Percentiles rank a stretch among this genome's conserved stretches.
Evolutionary conservation across 2,113 vertebrate species (phyloP).

Genomic region (Lamprotornis superbus): DNA sequence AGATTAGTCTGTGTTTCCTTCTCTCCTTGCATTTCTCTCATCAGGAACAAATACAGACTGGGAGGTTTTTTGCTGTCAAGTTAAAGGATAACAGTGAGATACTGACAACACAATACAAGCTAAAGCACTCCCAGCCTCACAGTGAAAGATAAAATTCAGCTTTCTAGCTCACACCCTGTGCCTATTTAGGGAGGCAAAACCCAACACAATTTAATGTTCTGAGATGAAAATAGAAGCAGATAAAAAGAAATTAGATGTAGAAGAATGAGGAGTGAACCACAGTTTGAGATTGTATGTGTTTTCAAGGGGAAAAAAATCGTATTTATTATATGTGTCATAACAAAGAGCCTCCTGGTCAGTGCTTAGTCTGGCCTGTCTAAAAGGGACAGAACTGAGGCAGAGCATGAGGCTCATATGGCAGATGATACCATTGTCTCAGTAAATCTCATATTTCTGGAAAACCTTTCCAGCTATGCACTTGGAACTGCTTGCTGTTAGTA

Average conservation of each 20-base stretch:
- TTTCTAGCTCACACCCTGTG: neutral
- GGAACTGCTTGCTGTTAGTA: neutral
- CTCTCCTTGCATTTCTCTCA: neutral
- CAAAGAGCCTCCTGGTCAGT: neutral
- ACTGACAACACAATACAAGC: neutral
- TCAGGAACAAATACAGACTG: neutral
- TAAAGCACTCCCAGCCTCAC: neutral
- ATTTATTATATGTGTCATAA: neutral
- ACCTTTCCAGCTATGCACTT: neutral
- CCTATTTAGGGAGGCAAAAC: conserved; percentile 1
- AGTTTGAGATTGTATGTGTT: neutral
- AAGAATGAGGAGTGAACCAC: neutral
- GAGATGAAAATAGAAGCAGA: conserved; percentile 19
- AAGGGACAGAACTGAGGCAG: neutral
- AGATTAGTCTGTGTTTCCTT: neutral
- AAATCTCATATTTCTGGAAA: neutral
- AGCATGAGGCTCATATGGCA: neutral
- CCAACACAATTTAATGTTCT: neutral
- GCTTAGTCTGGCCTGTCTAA: neutral
- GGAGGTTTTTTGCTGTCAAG: neutral
- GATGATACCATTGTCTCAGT: neutral
- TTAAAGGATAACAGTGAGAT: neutral
- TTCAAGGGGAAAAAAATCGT: neutral
- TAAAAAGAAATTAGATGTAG: neutral
- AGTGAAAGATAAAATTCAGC: neutral